Base-by-base conservation (phyloP, 1,140 invertebrate species). In the Pseudachorutes palmiensis region DNA sequence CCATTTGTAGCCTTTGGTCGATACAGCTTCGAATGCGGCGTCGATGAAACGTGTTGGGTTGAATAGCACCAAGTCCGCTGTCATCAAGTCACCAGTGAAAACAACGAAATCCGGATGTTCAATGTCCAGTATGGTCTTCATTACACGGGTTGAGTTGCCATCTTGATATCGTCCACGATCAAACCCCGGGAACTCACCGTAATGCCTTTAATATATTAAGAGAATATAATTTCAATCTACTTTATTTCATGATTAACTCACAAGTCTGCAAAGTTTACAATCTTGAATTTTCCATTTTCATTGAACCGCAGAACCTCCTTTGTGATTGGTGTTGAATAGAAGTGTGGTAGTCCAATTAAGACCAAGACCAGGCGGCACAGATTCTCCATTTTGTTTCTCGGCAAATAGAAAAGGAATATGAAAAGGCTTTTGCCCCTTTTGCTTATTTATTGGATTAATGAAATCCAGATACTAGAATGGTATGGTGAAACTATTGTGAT, bases 51-150 rank as follows among this genome's bases (percentile, higher is more conserved):
- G 62, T 58, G 67, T 45, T 22, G 62, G 62, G 59, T 69, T 69
- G n/a, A 62, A n/a, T 30, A 57, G 51, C 28, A 69, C 48, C 5
- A 31, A 1, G 32, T 69, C 67, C 29, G 32, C 67, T 1, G 67
- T 69, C 9, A 69, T 41, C 41, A 66, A 57, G 30, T 69, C 67
- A 14, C 67, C 67, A 22, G 67, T 69, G 41, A 69, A 65, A 31
- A 69, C 33, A 29, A 65, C 49, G 32, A 69, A 51, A 30, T 69
- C 62, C 5, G 67, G 67, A 9, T 9, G 59, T 26, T 68, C 66
- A 22, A 22, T 16, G 22, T 28, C 30, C 9, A 59, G 31, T 9
- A 57, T 30, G 24, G 32, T 29, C 1, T 22, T 41, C 49, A 64
- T 68, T 2, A 64, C 55, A 31, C 22, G 41, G 5, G 67, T 49